Percentiles rank a stretch among this genome's conserved stretches.
These are phyloP conservation scores for Leptinotarsa defecta DNA, from an alignment of 1,140 invertebrate genomes.

Conservation along the genomic window DNA sequence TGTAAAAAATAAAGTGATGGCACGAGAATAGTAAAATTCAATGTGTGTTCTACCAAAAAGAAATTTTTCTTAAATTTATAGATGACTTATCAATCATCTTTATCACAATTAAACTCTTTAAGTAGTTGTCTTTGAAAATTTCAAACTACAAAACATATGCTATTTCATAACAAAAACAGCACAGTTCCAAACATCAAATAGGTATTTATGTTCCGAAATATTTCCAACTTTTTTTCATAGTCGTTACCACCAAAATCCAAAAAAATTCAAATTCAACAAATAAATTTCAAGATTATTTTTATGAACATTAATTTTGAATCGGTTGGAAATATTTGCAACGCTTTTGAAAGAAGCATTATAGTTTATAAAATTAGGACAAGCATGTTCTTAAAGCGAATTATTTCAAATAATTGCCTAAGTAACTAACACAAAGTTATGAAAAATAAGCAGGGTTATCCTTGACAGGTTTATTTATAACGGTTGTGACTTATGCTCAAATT, in stretches of 20 bases:
- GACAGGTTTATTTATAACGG: too few relatives aligned
- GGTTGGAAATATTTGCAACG: neutral
- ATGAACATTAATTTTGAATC: neutral
- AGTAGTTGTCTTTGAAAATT: constrained; percentile 40
- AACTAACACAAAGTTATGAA: constrained; percentile 34
- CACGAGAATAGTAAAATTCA: constrained; percentile 35
- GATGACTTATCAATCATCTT: constrained; percentile 35
- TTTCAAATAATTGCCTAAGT: constrained; percentile 52
- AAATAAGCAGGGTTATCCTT: constrained; percentile 14
- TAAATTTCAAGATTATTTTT: neutral
- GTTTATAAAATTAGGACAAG: neutral
- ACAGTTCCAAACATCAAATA: constrained; percentile 41
- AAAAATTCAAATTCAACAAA: neutral
- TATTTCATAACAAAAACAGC: constrained; percentile 50
- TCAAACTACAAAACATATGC: constrained; percentile 43
- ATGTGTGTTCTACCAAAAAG: constrained; percentile 15
- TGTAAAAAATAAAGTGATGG: constrained; percentile 43
- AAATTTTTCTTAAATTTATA: constrained; percentile 34
- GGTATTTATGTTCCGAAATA: constrained; percentile 11
- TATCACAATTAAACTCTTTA: constrained; percentile 42
- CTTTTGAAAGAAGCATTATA: neutral
- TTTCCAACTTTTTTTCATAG: neutral
- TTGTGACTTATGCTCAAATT: too few relatives aligned
- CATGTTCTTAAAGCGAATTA: constrained; percentile 51
- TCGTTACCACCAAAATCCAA: neutral